Evolutionary conservation across 2,797 vertebrate species (phyloP).

Genomic region (Phalanger gymnotis): DNA sequence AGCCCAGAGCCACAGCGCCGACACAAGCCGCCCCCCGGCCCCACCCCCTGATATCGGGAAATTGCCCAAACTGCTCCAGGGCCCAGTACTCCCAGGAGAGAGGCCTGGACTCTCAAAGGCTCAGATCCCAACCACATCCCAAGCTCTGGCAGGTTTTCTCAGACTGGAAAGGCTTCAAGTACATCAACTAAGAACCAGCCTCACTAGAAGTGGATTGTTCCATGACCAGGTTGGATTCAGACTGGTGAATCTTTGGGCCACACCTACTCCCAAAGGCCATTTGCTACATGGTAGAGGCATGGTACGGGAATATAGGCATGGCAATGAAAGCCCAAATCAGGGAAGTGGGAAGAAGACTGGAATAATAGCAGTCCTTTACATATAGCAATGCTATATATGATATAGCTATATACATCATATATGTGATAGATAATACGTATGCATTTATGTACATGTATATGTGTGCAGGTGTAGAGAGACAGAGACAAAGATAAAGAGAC

Average conservation of each 20-base stretch:
- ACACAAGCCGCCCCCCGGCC: conserved; percentile 82
- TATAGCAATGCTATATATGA: not conserved
- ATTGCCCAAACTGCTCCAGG: not conserved
- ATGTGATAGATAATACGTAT: no score
- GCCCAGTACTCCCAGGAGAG: not conserved
- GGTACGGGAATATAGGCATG: not conserved
- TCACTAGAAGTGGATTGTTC: not conserved
- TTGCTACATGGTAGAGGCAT: not conserved
- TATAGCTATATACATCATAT: no score
- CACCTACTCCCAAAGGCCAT: not conserved
- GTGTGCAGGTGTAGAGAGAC: not conserved
- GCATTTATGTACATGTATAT: not conserved
- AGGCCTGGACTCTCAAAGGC: not conserved
- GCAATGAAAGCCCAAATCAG: not conserved
- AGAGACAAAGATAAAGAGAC: not conserved
- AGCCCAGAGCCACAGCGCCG: conserved; percentile 88
- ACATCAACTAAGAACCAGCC: not conserved
- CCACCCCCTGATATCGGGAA: conserved; percentile 75
- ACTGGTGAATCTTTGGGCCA: not conserved
- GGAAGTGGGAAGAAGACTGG: not conserved
- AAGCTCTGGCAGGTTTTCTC: not conserved
- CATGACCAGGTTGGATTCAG: not conserved
- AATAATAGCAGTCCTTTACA: not conserved
- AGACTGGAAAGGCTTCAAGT: not conserved
- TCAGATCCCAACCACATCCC: not conserved